A percentile compares a stretch with the other conserved stretches of the same genome.
Conservation (phyloP, 2,888 invertebrate species). For the Thalpophila matura region DNA sequence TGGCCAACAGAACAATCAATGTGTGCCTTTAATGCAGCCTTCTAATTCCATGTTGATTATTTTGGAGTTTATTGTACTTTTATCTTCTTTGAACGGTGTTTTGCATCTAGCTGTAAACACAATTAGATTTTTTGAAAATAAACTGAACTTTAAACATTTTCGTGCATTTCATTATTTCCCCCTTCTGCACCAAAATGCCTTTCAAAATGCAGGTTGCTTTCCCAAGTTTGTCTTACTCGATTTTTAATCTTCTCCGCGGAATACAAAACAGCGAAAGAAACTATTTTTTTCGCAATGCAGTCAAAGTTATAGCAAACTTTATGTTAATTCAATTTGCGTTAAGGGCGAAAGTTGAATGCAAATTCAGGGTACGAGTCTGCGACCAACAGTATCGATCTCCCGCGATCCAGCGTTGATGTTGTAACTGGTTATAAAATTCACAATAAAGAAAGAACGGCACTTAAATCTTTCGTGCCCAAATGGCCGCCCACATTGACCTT, state of each 20-base stretch:
- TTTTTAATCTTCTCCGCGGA: conserved; percentile 45
- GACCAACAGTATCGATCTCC: conserved; percentile 69
- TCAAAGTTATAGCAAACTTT: conserved; percentile 61
- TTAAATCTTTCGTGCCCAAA: conserved; percentile 42
- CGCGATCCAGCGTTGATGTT: conserved; percentile 53
- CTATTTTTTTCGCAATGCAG: conserved; percentile 59
- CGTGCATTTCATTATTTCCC: conserved; percentile 7
- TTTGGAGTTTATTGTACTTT: not conserved
- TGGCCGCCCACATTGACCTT: conserved; percentile 52
- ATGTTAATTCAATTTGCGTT: conserved; percentile 62
- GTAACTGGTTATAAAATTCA: conserved; percentile 63
- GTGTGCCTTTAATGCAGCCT: conserved; percentile 5
- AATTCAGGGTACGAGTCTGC: conserved; percentile 53
- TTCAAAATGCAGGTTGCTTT: conserved; percentile 37
- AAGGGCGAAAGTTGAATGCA: conserved; percentile 59
- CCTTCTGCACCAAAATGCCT: conserved; percentile 4
- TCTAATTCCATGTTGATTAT: conserved; percentile 1
- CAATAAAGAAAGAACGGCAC: conserved; percentile 59
- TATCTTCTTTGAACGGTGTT: not conserved
- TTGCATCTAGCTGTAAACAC: not conserved
- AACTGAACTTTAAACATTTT: not conserved
- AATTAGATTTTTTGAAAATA: not conserved
- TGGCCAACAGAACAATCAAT: conserved; percentile 30
- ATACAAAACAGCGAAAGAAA: conserved; percentile 50
- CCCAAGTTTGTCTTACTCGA: conserved; percentile 20